A percentile compares a stretch with the other conserved stretches of the same genome.
phyloP scores from a whole-genome alignment of 2,797 vertebrate species.

The Macroramphosus scolopax region DNA sequence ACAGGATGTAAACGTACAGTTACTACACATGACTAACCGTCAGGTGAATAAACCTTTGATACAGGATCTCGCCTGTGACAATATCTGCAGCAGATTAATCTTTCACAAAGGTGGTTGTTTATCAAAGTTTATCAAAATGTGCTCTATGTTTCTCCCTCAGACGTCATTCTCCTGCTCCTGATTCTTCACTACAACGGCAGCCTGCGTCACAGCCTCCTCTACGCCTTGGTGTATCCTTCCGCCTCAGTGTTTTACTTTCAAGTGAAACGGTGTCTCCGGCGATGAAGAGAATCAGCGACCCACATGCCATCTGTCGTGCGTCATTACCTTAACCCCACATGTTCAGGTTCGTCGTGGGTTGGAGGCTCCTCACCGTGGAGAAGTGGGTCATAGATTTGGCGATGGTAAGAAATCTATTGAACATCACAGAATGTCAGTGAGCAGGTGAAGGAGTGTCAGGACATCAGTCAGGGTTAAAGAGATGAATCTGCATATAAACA shows the following conservation, averaged over 20 bases:
- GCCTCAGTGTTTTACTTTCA: not conserved
- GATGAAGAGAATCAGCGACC: no score
- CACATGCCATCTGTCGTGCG: no score
- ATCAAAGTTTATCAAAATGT: no score
- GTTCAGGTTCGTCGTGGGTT: slow-evolving; percentile 81
- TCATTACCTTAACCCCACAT: slow-evolving; percentile 51
- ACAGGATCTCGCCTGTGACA: no score
- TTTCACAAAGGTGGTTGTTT: no score
- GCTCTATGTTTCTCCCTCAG: slow-evolving; percentile 66
- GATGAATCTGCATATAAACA: no score
- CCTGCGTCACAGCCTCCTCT: slow-evolving; percentile 75
- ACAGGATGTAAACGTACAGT: no score
- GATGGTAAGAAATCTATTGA: slow-evolving; percentile 80
- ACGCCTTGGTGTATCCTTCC: slow-evolving; percentile 86
- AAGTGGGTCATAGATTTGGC: slow-evolving; percentile 90
- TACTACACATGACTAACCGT: no score
- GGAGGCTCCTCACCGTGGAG: slow-evolving; percentile 84
- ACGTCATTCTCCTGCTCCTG: slow-evolving; percentile 83
- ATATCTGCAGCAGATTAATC: no score
- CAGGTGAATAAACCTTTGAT: no score
- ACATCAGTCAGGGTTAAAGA: slow-evolving; percentile 49
- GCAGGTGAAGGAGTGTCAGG: slow-evolving; percentile 14
- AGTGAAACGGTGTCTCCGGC: no score
- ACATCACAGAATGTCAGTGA: slow-evolving; percentile 11
- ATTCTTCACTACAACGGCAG: slow-evolving; percentile 84